These are phyloP conservation scores for Novumbra hubbsi DNA, from an alignment of 2,797 vertebrate species.

Conservation along the genomic window DNA sequence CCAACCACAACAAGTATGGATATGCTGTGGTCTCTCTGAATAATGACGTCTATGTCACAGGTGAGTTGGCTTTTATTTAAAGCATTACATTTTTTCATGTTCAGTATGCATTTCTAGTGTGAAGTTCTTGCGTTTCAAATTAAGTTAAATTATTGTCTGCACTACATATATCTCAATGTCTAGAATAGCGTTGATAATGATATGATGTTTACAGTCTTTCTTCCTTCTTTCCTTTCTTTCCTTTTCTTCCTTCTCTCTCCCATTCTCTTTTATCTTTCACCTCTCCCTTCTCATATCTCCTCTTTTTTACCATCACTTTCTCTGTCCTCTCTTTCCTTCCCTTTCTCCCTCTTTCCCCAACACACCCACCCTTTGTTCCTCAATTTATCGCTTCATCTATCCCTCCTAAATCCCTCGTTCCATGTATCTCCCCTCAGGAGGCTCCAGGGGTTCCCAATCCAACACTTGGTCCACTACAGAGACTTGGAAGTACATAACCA, in stretches of 20 bases:
- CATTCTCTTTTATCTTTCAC: not conserved
- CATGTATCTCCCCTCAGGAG: constrained; percentile 72
- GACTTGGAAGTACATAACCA: constrained; percentile 90
- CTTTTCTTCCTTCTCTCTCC: not conserved
- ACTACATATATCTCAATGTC: not conserved
- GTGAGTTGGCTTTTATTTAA: constrained; percentile 63
- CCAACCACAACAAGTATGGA: constrained; percentile 96
- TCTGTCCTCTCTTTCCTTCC: not conserved
- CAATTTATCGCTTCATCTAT: not conserved
- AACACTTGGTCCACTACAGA: constrained; percentile 96
- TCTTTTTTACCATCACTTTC: too few species aligned
- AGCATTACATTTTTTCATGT: constrained; percentile 3
- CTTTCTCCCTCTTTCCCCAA: not conserved
- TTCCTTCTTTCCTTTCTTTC: too few species aligned
- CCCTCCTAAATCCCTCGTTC: not conserved
- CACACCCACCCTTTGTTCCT: not conserved
- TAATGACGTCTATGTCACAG: constrained; percentile 92
- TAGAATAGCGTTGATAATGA: not conserved
- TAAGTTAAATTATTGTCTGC: not conserved
- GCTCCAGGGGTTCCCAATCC: constrained; percentile 87
- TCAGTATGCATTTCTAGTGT: constrained; percentile 1
- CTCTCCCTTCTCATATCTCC: not conserved
- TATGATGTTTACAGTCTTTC: not conserved
- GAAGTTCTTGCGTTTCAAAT: too few species aligned
- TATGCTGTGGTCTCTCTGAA: constrained; percentile 89